Base-by-base conservation (phyloP, 2,888 invertebrate species). In the Ephialtes manifestator region DNA sequence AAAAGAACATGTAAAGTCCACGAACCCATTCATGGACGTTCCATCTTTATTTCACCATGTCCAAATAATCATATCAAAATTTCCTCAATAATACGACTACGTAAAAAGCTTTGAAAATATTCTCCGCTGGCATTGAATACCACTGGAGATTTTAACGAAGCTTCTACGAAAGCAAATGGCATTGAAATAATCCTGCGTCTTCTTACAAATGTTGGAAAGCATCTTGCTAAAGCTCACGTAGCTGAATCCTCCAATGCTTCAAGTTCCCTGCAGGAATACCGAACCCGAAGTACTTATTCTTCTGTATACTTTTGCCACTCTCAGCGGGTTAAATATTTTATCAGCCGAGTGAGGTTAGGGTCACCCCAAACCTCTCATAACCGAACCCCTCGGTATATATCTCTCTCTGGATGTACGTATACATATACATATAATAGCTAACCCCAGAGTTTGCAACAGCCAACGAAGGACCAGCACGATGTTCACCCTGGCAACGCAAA, bases 401-500 rank as follows among this genome's bases (percentile, higher is more conserved):
- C 55, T 71, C 20, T 82, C 8, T 48, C 46, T 39, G n/a, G 55
- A 10, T 28, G 28, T 68, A 58, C 48, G 35, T 48, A 4, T 1
- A 60, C 55, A 51, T 53, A 39, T 55, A 43, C 60, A 68, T 39
- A 68, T 39, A 75, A 79, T 55, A 15, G 51, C 11, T 46, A 35
- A 11, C 3, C 3, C 28, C 5, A 46, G 39, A 46, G 18, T 24
- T 24, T 11, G 51, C n/a, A 43, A 65, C 67, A 71, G 35, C 20
- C 43, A 70, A 79, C 60, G 70, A 68, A 76, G 67, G 80, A 72
- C 63, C 51, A 67, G 51, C 39, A 48, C 55, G 20, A 48, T 84
- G 24, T 35, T 76, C 76, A 76, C 78, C 87, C 65, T 75, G 83
- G 88, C 85, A 87, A 88, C 83, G 88, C 86, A 90, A 90, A 90